phyloP scores from a whole-genome alignment of 2,888 invertebrate genomes.

The Macrosiphum euphorbiae region DNA sequence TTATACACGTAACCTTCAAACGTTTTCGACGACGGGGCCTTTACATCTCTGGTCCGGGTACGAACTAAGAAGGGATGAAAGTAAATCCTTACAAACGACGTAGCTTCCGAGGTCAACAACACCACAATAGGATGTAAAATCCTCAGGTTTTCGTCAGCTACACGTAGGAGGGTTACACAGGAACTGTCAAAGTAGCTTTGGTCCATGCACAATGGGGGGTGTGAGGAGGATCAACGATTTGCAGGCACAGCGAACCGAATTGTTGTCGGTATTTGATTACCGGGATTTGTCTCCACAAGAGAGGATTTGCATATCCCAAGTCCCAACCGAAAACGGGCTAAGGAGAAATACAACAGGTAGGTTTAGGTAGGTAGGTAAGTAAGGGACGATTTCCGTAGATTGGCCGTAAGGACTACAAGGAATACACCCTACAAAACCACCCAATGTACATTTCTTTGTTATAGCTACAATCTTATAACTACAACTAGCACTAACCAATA shows the following conservation, averaged over 20 bases:
- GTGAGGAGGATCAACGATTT: neutral
- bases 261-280: constrained; percentile 48
- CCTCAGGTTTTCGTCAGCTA: constrained; percentile 23
- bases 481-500: neutral
- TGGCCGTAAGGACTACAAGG: neutral
- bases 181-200: constrained; percentile 16
- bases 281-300: constrained; percentile 22
- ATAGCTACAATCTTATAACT: neutral
- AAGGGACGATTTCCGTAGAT: neutral
- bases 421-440: neutral
- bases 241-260: constrained; percentile 1
- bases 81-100: constrained; percentile 45
- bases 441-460: neutral
- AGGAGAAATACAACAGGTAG: constrained; percentile 32
- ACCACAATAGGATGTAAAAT: constrained; percentile 23
- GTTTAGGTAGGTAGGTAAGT: neutral
- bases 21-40: neutral
- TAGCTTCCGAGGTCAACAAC: constrained; percentile 16
- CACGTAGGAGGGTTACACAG: neutral
- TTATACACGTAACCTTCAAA: neutral
- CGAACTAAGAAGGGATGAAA: neutral
- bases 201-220: neutral
- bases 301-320: constrained; percentile 40
- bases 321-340: neutral
- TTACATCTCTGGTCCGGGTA: neutral